Percentiles rank a stretch among this genome's conserved stretches.
Evolutionary conservation across 2,888 invertebrate genomes (phyloP).

Genomic region (Choristoneura rosaceana): DNA sequence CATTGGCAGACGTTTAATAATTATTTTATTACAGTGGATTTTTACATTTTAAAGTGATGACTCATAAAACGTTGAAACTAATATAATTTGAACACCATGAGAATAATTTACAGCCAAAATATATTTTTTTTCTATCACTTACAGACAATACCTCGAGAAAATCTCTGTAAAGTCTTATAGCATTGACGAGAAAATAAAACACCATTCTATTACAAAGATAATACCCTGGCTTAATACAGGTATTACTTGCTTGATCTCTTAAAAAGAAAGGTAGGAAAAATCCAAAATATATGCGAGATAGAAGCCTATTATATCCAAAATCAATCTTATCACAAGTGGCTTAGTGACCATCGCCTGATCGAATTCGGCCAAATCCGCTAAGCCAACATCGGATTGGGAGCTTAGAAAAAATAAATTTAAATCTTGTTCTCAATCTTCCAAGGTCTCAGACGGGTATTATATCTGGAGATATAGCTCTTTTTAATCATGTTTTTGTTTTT

Average conservation of each 20-base stretch:
- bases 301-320: conserved; percentile 17
- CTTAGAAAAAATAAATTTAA: conserved; percentile 26
- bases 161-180: neutral
- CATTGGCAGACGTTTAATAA: too few relatives aligned
- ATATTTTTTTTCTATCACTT: too few relatives aligned
- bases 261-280: conserved; percentile 15
- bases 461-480: neutral
- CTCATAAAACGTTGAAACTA: too few relatives aligned
- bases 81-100: too few relatives aligned
- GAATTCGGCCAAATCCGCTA: conserved; percentile 27
- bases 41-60: too few relatives aligned
- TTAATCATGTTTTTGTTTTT: neutral
- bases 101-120: too few relatives aligned
- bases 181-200: neutral
- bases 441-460: neutral
- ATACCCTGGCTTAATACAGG: conserved; percentile 8
- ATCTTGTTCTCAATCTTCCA: neutral
- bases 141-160: neutral
- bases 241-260: conserved; percentile 11
- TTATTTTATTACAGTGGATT: too few relatives aligned
- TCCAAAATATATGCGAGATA: conserved; percentile 19
- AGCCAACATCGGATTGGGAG: conserved; percentile 13
- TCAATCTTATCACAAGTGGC: conserved; percentile 27
- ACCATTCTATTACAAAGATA: conserved; percentile 7
- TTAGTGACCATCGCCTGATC: conserved; percentile 32